A percentile compares a stretch with the other conserved stretches of the same genome.
Conservation (phyloP, 2,113 vertebrate species). For the Coptodon rendalli region DNA sequence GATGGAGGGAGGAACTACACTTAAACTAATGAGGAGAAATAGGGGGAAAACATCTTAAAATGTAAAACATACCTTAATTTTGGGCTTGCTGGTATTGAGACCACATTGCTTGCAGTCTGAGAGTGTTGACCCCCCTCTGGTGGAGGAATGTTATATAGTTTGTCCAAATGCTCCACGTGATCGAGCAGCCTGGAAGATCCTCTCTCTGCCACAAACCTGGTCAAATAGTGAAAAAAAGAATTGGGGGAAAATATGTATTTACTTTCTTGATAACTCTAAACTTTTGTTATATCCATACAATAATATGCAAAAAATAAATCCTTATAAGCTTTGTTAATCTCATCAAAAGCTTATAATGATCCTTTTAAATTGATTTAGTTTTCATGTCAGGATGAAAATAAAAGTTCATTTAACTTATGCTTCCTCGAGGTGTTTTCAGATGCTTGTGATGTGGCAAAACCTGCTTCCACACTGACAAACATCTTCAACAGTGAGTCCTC, state of each 20-base stretch:
- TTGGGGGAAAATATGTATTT: rapidly evolving
- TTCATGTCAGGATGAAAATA: neutral
- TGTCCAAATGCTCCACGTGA: conserved; percentile 81
- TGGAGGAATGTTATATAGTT: conserved; percentile 74
- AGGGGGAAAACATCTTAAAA: neutral
- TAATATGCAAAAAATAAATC: neutral
- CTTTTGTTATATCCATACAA: neutral
- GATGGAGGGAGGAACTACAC: neutral
- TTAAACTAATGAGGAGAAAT: neutral
- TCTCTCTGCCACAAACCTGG: conserved; percentile 82
- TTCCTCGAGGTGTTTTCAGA: neutral
- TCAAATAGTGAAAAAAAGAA: neutral
- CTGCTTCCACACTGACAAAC: neutral
- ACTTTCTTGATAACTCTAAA: neutral
- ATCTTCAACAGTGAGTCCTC: neutral
- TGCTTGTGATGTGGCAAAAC: neutral
- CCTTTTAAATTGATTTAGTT: neutral
- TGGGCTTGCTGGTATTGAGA: conserved; percentile 32
- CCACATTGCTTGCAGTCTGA: neutral
- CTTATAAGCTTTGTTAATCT: neutral
- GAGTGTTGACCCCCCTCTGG: conserved; percentile 29
- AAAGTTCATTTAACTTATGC: neutral
- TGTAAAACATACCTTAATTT: conserved; percentile 31
- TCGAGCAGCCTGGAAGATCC: conserved; percentile 78
- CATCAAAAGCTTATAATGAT: neutral